A percentile compares a stretch with the other conserved stretches of the same genome.
Evolutionary conservation across 2,113 vertebrate genomes (phyloP).

Genomic region (Ibidorhyncha struthersii): DNA sequence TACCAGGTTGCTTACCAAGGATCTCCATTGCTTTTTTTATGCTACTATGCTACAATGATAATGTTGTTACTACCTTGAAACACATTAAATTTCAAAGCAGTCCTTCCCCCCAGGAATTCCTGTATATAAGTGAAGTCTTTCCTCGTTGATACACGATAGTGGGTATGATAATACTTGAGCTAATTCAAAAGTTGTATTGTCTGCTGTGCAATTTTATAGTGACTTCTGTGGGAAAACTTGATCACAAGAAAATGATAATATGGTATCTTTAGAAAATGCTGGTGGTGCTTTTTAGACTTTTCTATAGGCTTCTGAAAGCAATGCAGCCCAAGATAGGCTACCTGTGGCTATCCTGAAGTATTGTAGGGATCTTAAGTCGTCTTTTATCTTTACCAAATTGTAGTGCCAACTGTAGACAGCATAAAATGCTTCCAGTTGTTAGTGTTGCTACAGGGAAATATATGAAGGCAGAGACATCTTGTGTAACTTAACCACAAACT

Average conservation of each 20-base stretch:
- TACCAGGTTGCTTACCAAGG: background rate
- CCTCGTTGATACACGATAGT: background rate
- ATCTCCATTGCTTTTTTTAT: background rate
- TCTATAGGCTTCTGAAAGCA: background rate
- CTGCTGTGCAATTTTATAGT: background rate
- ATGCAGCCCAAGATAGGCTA: background rate
- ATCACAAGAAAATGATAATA: background rate
- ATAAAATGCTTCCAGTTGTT: background rate
- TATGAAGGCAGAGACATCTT: background rate
- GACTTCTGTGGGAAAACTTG: background rate
- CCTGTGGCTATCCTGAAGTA: background rate
- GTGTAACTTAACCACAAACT: background rate
- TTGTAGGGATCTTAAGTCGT: background rate
- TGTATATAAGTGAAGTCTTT: background rate
- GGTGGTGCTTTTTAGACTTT: background rate
- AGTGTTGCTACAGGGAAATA: background rate
- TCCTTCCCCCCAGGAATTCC: background rate
- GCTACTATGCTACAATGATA: background rate
- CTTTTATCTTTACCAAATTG: background rate
- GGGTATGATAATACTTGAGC: background rate
- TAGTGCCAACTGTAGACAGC: background rate
- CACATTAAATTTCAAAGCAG: background rate
- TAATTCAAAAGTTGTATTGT: background rate
- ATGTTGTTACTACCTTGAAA: background rate
- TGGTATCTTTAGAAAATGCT: background rate